Conservation (phyloP, 1,140 invertebrate species). For the Drosophila sulfurigaster region DNA sequence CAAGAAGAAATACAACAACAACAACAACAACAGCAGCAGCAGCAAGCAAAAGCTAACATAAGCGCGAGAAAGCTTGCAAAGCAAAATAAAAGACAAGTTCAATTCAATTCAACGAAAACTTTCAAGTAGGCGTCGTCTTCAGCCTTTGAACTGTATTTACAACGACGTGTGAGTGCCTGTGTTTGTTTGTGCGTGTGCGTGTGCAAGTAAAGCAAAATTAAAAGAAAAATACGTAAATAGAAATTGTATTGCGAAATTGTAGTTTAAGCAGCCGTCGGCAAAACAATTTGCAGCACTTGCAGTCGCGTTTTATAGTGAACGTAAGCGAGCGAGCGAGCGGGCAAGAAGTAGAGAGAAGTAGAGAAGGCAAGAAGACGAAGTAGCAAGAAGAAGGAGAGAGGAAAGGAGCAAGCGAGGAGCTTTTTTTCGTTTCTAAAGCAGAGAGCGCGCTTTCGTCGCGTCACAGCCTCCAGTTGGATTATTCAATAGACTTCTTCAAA, state of each 20-base stretch:
- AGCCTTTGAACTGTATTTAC: not conserved
- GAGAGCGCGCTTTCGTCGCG: slow-evolving; percentile 64
- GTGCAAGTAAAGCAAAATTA: not conserved
- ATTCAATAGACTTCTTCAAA: slow-evolving; percentile 83
- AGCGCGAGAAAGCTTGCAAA: not conserved
- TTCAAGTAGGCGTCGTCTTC: not conserved
- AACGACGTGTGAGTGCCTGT: not conserved
- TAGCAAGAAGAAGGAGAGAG: too few relatives aligned
- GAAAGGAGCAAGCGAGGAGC: not conserved
- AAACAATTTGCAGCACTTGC: slow-evolving; percentile 2
- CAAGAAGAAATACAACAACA: slow-evolving; percentile 3
- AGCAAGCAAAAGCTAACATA: not conserved
- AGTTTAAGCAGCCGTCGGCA: slow-evolving; percentile 1
- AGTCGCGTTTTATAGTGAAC: not conserved
- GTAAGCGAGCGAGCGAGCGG: not conserved
- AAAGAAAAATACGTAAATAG: not conserved
- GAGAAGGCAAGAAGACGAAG: not conserved
- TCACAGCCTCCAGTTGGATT: slow-evolving; percentile 82
- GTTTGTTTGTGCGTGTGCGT: not conserved
- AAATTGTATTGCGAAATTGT: too few relatives aligned
- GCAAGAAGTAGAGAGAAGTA: too few relatives aligned
- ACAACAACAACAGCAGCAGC: slow-evolving; percentile 14
- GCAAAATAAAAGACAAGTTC: not conserved
- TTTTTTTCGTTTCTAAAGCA: slow-evolving; percentile 5
- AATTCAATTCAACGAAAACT: not conserved